Conservation (phyloP, 2,113 vertebrate species). For the Passer montanus region DNA sequence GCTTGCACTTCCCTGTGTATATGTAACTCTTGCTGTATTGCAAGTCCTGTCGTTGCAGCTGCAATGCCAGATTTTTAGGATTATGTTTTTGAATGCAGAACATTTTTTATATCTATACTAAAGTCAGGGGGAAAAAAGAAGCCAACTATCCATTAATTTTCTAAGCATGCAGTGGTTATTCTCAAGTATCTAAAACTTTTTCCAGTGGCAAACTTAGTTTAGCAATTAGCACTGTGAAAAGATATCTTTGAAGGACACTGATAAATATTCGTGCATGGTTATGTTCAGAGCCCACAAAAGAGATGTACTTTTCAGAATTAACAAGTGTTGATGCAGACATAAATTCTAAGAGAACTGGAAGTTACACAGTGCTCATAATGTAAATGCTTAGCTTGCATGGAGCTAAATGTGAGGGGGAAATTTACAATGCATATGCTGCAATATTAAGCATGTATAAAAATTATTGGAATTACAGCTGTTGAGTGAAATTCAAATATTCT, state of each 20-base stretch:
- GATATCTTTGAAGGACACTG: constrained; percentile 18
- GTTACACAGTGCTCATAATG: not conserved
- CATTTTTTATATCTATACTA: not conserved
- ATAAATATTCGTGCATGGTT: not conserved
- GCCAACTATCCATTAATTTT: not conserved
- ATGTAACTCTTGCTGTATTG: not conserved
- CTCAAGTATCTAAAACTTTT: not conserved
- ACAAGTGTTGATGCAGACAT: not conserved
- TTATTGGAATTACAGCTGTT: not conserved
- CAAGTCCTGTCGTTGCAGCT: not conserved
- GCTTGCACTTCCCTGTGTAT: rapidly evolving
- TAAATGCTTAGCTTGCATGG: not conserved
- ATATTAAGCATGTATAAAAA: not conserved
- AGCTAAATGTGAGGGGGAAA: not conserved
- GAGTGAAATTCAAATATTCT: not conserved
- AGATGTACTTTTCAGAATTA: constrained; percentile 10
- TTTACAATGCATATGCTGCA: not conserved
- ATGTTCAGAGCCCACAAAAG: not conserved
- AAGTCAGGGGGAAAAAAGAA: not conserved
- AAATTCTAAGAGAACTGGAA: not conserved
- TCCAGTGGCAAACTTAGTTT: not conserved
- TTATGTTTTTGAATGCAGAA: not conserved
- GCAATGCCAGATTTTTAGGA: not conserved
- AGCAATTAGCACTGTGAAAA: constrained; percentile 13
- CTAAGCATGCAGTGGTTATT: not conserved